Conservation (phyloP, 2,888 invertebrate genomes). For the Hypolimnas misippus region DNA sequence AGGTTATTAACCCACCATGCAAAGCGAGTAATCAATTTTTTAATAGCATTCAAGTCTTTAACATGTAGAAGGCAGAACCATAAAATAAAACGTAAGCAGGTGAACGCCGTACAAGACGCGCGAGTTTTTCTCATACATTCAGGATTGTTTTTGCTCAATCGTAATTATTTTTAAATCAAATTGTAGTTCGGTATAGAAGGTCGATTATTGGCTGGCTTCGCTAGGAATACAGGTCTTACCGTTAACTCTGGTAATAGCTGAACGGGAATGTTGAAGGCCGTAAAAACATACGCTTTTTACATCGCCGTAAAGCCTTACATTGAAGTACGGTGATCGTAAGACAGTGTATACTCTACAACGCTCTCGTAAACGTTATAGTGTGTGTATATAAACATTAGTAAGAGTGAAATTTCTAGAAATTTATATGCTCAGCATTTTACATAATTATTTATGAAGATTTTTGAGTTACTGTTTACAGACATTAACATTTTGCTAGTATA, state of each 20-base stretch:
- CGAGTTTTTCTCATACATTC: slow-evolving; percentile 25
- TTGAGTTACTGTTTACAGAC: not conserved
- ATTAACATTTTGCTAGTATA: no score
- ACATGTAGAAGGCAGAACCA: slow-evolving; percentile 15
- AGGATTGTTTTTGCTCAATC: slow-evolving; percentile 27
- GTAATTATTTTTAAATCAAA: slow-evolving; percentile 32
- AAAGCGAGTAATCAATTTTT: slow-evolving; percentile 27
- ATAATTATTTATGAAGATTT: not conserved
- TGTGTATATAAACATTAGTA: not conserved
- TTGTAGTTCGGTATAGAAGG: slow-evolving; percentile 16
- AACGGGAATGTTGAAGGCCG: slow-evolving; percentile 37
- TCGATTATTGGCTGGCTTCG: slow-evolving; percentile 13
- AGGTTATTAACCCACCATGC: slow-evolving; percentile 5
- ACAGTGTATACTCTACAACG: slow-evolving; percentile 13
- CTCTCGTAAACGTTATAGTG: not conserved
- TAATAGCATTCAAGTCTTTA: slow-evolving; percentile 22
- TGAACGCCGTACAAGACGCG: slow-evolving; percentile 17
- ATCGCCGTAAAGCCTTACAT: slow-evolving; percentile 27
- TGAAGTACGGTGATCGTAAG: slow-evolving; percentile 15
- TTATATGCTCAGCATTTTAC: not conserved
- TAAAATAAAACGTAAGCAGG: slow-evolving; percentile 26
- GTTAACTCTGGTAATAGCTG: slow-evolving; percentile 35
- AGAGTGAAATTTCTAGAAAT: not conserved
- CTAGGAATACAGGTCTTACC: slow-evolving; percentile 30
- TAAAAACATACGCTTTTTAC: slow-evolving; percentile 40